Conservation (phyloP, 30 jellyfish, hydroid and myxozoan genomes). For the Hydra vulgaris region DNA sequence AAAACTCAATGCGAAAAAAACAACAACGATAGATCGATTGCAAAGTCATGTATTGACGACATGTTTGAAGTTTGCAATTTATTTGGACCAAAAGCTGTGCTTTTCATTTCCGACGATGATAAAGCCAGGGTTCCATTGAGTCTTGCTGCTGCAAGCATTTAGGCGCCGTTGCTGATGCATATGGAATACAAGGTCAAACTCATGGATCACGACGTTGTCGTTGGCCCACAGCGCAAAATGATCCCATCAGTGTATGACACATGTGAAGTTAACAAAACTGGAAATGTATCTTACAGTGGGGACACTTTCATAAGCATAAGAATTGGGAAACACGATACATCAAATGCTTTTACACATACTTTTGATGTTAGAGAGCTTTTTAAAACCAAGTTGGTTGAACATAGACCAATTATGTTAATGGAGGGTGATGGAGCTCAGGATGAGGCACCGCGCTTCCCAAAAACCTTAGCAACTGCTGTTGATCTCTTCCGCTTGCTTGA, state of each 20-base stretch:
- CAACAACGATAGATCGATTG: slow-evolving; percentile 35
- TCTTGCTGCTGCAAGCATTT: slow-evolving; percentile 31
- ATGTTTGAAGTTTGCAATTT: slow-evolving; percentile 21
- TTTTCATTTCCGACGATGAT: slow-evolving; percentile 38
- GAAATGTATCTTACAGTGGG: no score
- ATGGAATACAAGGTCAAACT: slow-evolving; percentile 33
- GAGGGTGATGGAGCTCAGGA: no score
- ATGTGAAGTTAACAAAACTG: no score
- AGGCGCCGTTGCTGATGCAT: slow-evolving; percentile 40
- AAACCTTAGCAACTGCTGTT: no score
- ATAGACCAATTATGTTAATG: no score
- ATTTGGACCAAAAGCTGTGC: slow-evolving; percentile 25
- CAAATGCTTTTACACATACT: no score
- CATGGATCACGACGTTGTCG: slow-evolving; percentile 34
- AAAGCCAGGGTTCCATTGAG: slow-evolving; percentile 29
- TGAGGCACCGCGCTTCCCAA: no score
- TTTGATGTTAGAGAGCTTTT: no score
- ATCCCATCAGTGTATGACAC: slow-evolving; percentile 45
- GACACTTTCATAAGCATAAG: slow-evolving; percentile 29
- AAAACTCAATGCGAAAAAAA: not conserved
- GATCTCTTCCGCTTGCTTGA: no score
- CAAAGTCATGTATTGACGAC: slow-evolving; percentile 27
- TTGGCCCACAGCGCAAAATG: slow-evolving; percentile 26
- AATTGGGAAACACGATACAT: slow-evolving; percentile 38
- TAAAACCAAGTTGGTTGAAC: no score